These are phyloP conservation scores for Bombus pyrosoma DNA, from an alignment of 1,140 invertebrate species.

Conservation along the genomic window DNA sequence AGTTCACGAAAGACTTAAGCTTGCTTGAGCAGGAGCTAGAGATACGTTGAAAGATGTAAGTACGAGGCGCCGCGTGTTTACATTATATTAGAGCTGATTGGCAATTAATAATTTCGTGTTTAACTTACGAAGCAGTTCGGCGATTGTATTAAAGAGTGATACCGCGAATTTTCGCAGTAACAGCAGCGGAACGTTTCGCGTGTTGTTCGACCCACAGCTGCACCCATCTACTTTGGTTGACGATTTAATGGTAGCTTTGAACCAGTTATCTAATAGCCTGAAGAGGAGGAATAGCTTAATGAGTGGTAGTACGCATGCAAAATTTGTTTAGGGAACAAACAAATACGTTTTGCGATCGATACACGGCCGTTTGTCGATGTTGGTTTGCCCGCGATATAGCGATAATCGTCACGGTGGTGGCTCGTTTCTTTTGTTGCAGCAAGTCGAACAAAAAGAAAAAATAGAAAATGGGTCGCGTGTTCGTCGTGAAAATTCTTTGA, in stretches of 20 bases:
- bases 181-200: neutral
- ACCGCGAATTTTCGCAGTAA: no score
- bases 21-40: neutral
- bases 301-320: neutral
- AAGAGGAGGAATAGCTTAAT: neutral
- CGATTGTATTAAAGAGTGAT: slow-evolving; percentile 17
- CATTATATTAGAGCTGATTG: slow-evolving; percentile 2
- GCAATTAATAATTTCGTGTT: slow-evolving; percentile 24
- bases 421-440: neutral
- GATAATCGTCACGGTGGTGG: neutral
- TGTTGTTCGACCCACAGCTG: neutral
- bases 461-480: neutral
- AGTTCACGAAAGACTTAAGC: neutral
- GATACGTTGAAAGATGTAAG: neutral
- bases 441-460: no score
- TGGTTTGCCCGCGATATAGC: neutral
- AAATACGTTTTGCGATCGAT: neutral
- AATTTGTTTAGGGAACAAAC: slow-evolving; percentile 35
- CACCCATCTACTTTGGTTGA: neutral
- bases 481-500: slow-evolving; percentile 15
- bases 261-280: slow-evolving; percentile 16
- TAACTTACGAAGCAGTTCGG: slow-evolving; percentile 8
- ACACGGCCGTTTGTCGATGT: neutral
- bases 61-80: neutral
- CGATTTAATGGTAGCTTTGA: slow-evolving; percentile 27